Conservation (phyloP, 2,113 vertebrate genomes). For the Archocentrus centrarchus region DNA sequence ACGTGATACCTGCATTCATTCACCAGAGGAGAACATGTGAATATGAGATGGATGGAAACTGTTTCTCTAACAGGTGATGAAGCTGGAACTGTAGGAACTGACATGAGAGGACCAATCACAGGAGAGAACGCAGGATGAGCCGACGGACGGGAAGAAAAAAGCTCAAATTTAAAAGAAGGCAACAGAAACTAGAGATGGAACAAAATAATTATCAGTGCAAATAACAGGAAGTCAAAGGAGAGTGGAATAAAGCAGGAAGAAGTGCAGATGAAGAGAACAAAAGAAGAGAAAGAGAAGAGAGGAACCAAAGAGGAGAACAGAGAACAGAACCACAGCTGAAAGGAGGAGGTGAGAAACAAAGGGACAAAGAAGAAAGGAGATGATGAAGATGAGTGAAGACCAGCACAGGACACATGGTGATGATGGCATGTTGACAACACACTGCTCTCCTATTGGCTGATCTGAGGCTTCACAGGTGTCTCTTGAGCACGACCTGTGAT, state of each 20-base stretch:
- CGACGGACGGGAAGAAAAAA: not conserved
- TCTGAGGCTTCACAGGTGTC: conserved; percentile 38
- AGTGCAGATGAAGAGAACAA: not conserved
- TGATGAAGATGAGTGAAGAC: conserved; percentile 13
- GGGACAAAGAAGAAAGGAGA: not conserved
- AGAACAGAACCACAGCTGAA: not conserved
- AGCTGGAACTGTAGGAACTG: not conserved
- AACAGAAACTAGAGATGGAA: not conserved
- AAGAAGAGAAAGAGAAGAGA: not conserved
- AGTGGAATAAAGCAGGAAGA: not conserved
- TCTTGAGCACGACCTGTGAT: conserved; percentile 50
- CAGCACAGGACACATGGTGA: not conserved
- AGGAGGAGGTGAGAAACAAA: conserved; percentile 15
- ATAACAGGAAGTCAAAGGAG: not conserved
- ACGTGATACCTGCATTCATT: conserved; percentile 28
- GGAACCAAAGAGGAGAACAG: not conserved
- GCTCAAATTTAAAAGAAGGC: not conserved
- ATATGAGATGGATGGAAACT: conserved; percentile 28
- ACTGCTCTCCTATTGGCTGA: conserved; percentile 48
- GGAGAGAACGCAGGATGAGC: not conserved
- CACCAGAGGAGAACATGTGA: not conserved
- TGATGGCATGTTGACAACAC: conserved; percentile 38
- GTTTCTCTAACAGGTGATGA: not conserved
- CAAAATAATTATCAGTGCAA: not conserved
- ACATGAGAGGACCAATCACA: not conserved